Base-by-base conservation (phyloP, 2,888 invertebrate species). In the Lasioglossum villosulum region DNA sequence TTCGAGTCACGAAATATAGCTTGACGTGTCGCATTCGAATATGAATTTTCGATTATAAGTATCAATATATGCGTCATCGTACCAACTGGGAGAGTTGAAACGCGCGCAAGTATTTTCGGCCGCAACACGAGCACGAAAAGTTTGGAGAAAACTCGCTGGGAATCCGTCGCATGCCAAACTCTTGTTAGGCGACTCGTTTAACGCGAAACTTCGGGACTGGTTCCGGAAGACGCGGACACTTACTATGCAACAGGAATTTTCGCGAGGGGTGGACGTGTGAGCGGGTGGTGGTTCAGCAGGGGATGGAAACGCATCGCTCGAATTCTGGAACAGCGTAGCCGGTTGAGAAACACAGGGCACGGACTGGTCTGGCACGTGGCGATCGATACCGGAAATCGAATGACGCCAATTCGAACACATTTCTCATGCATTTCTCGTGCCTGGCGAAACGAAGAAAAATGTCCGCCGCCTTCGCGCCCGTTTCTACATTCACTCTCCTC, bases 321-420 rank as follows among this genome's bases (percentile, higher is more conserved):
- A 73, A 88, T 88, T 88, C 88, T 83, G 34, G 88, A 83, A n/a
- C 88, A 63, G 16, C 39, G n/a, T 3, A 27, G 27, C 14, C 59
- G 59, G 56, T 70, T 83, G 5, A 37, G 66, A 84, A 78, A 75
- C 75, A 48, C 56, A 27, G 34, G 39, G 45, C 23, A 30, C 74
- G 52, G 16, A 45, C 27, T 59, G 14, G 27, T 19, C n/a, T 52
- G 71, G 48, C 72, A 78, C 39, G 70, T 42, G 27, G 0, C 27
- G 75, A 79, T 79, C 82, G 74, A 75, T 59, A 59, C 45, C 56
- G 82, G 30, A 81, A 79, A 82, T 79, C 79, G 79, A 78, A 82
- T 74, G 73, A 72, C 48, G 34, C 68, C 78, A 42, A 59, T 70
- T 68, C 66, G 80, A 63, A 82, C 73, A 70, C 75, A 63, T 63